Evolutionary conservation across 2,113 vertebrate species (phyloP).

Genomic region (Saimiri boliviensis): DNA sequence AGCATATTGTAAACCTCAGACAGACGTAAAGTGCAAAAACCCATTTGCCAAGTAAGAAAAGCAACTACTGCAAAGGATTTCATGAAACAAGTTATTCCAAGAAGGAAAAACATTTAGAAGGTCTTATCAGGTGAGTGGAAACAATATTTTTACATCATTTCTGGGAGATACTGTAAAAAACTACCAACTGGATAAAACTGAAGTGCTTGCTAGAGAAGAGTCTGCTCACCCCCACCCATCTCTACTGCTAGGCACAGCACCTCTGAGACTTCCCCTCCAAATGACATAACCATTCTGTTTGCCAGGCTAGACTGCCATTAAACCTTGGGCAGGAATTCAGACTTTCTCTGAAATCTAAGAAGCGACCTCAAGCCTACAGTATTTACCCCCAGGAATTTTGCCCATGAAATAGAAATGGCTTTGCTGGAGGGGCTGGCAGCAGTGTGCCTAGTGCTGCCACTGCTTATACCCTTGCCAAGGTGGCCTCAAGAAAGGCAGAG

Average conservation of each 20-base stretch:
- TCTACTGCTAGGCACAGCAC: too few relatives aligned
- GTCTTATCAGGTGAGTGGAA: constrained; percentile 15
- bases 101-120: background rate
- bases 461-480: background rate
- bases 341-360: background rate
- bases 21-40: background rate
- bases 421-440: background rate
- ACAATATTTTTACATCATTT: constrained; percentile 44
- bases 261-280: background rate
- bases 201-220: background rate
- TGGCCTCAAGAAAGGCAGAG: background rate
- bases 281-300: background rate
- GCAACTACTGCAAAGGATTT: background rate
- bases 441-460: background rate
- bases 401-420: background rate
- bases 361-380: background rate
- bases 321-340: background rate
- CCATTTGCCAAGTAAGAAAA: constrained; percentile 1
- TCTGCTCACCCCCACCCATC: background rate
- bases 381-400: background rate
- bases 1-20: constrained; percentile 36
- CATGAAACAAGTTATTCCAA: constrained; percentile 21
- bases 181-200: background rate
- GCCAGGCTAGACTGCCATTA: background rate
- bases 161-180: background rate